Percentiles rank a stretch among this genome's conserved stretches.
Conservation (phyloP, 2,888 invertebrate species). For the Tetragonula carbonaria region DNA sequence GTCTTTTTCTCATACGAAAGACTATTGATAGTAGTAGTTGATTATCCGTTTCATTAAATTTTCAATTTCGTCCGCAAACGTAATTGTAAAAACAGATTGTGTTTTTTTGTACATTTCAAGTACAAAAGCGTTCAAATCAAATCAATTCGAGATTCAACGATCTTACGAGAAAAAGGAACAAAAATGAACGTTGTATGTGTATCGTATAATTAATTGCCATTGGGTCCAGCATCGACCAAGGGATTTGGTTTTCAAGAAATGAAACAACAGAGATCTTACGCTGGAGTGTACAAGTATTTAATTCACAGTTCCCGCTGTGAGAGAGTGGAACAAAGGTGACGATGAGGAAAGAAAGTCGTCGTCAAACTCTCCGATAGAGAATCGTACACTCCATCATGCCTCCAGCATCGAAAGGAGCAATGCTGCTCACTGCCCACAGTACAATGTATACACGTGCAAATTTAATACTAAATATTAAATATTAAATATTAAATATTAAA, state of each 20-base stretch:
- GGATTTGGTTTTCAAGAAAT: slow-evolving; percentile 13
- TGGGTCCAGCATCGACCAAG: slow-evolving; percentile 22
- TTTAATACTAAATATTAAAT: slow-evolving; percentile 54
- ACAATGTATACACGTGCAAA: slow-evolving; percentile 67
- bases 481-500: neutral
- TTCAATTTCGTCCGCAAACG: neutral
- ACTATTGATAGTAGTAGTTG: neutral
- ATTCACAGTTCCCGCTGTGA: slow-evolving; percentile 1
- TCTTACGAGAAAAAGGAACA: neutral
- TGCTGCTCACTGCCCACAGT: slow-evolving; percentile 81
- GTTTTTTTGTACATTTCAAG: slow-evolving; percentile 8
- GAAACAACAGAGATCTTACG: slow-evolving; percentile 15
- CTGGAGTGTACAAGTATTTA: slow-evolving; percentile 10
- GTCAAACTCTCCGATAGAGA: slow-evolving; percentile 75
- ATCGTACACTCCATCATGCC: neutral
- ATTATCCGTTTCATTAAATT: slow-evolving; percentile 17
- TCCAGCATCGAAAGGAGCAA: slow-evolving; percentile 76
- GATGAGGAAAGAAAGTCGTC: slow-evolving; percentile 58
- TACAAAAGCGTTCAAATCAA: slow-evolving; percentile 32
- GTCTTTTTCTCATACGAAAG: no score
- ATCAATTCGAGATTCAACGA: slow-evolving; percentile 16
- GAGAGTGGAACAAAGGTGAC: slow-evolving; percentile 14
- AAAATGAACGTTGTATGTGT: slow-evolving; percentile 23
- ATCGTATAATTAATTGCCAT: slow-evolving; percentile 25
- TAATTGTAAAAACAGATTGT: slow-evolving; percentile 10